Base-by-base conservation (phyloP, 2,888 invertebrate species). In the Poecilus cupreus region DNA sequence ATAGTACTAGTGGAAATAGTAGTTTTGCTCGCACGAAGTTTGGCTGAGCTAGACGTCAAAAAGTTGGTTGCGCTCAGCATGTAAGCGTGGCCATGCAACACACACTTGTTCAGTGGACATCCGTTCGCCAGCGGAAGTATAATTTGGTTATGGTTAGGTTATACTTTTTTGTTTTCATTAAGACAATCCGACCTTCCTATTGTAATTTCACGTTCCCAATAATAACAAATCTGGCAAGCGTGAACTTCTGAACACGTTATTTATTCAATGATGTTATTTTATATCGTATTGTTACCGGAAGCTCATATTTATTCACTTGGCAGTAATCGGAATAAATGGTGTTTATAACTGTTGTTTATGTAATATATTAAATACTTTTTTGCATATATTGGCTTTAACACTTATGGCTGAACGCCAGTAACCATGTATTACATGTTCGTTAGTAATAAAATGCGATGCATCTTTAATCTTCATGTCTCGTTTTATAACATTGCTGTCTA, bases 81-180 rank as follows among this genome's bases (percentile, higher is more conserved):
- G n/a, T n/a, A n/a, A n/a, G n/a, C n/a, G n/a, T n/a, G n/a, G n/a
- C n/a, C n/a, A 26, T 10, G n/a, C 60, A 60, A 26, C 26, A 26
- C 60, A 60, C 24, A 26, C 24, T 26, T 60, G 32, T 32, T 32
- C 18, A 37, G 64, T 68, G 64, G 37, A 68, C 37, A 68, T 68
- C 64, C 64, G 37, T 68, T 68, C 37, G 32, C 8, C 37, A 16
- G 64, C 64, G 64, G 64, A 68, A 68, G 64, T 68, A 68, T 37
- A 68, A 68, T 68, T 68, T 68, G 64, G 64, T 68, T 68, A 68
- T 68, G 37, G 64, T 68, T 64, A 64, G 64, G 64, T 37, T 68
- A 37, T 32, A 18, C 11, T 18, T 68, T 54, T 37, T 68, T 68
- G 64, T 68, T 68, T 68, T 22, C 22, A 68, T 68, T 37, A 68